These are phyloP conservation scores for Oscheius sp. DNA, from an alignment of 2,888 invertebrate species.

Conservation along the genomic window DNA sequence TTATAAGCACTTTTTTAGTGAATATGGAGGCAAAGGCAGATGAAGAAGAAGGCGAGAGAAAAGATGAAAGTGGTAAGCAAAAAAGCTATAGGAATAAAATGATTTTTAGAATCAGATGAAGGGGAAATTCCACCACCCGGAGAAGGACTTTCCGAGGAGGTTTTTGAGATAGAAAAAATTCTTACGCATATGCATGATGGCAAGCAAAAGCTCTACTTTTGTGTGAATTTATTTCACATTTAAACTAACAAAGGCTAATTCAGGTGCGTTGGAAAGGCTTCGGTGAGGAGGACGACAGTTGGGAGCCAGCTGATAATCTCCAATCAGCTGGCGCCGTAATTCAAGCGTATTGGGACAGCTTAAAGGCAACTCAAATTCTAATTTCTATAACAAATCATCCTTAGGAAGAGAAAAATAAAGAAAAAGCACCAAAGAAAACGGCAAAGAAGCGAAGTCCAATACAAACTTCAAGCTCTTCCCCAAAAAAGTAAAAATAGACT, in stretches of 20 bases:
- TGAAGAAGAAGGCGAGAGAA: not conserved
- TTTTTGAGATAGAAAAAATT: constrained; percentile 41
- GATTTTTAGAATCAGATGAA: not conserved
- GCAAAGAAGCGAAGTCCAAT: not conserved
- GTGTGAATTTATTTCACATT: not conserved
- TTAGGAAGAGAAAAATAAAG: not conserved
- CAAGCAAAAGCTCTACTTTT: not conserved
- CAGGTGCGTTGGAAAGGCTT: constrained; percentile 56
- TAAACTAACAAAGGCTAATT: too few species aligned
- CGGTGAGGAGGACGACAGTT: constrained; percentile 47
- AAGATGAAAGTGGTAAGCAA: not conserved
- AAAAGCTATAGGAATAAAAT: not conserved
- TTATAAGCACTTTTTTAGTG: too few species aligned
- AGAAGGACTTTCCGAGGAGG: constrained; percentile 43
- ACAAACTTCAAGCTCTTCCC: not conserved
- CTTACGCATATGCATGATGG: constrained; percentile 25
- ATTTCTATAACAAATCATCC: not conserved
- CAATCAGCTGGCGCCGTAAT: constrained; percentile 8
- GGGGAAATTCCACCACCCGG: constrained; percentile 28
- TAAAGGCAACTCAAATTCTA: not conserved
- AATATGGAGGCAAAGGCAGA: too few species aligned
- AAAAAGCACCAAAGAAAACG: not conserved
- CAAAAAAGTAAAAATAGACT: not conserved
- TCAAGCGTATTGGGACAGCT: constrained; percentile 4
- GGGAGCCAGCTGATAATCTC: constrained; percentile 57